A percentile compares a stretch with the other conserved stretches of the same genome.
Conservation (phyloP, 2,113 vertebrate genomes). For the Crypturellus undulatus region DNA sequence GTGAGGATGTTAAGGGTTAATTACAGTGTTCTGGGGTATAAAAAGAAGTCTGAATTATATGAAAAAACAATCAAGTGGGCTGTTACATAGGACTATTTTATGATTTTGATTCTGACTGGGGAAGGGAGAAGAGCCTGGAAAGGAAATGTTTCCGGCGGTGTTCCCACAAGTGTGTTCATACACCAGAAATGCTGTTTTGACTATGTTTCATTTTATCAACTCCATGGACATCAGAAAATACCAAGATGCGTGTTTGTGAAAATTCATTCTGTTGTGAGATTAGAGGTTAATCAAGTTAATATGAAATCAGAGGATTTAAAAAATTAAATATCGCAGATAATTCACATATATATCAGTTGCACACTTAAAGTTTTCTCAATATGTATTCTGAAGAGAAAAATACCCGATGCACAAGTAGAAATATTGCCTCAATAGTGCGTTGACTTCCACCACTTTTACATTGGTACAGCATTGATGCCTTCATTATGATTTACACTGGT, state of each 20-base stretch:
- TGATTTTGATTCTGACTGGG: slow-evolving; percentile 12
- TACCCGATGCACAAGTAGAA: not conserved
- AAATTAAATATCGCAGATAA: not conserved
- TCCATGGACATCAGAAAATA: not conserved
- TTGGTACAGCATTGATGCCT: not conserved
- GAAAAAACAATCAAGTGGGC: not conserved
- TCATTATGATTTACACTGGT: not conserved
- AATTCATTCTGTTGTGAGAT: not conserved
- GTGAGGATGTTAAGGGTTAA: not conserved
- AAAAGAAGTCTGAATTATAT: not conserved
- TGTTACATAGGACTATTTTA: not conserved
- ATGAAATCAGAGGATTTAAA: not conserved
- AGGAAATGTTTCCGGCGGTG: slow-evolving; percentile 13
- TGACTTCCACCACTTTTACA: not conserved
- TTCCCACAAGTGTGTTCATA: not conserved
- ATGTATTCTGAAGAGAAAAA: not conserved
- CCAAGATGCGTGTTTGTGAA: not conserved
- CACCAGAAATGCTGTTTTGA: not conserved
- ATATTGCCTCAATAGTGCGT: not conserved
- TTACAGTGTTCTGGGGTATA: not conserved
- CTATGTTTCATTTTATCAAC: not conserved
- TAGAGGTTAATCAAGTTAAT: not conserved
- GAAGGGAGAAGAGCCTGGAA: not conserved
- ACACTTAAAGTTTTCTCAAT: not conserved
- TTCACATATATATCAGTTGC: not conserved